Conservation (phyloP, 2,113 vertebrate species). For the Sapayoa aenigma region DNA sequence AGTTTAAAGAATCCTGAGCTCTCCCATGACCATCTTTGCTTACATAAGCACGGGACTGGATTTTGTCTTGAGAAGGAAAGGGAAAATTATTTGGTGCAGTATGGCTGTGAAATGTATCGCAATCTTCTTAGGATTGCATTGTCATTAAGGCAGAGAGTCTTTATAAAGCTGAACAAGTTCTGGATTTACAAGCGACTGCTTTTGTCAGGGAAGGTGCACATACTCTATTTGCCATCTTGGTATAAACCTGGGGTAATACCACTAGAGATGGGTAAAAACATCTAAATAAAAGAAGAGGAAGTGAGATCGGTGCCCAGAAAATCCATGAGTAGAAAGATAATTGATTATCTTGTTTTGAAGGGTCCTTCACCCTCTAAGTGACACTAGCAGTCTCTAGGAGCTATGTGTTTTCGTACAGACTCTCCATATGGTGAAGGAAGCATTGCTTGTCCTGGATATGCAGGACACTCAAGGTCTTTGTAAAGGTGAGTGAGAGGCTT, state of each 20-base stretch:
- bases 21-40: background rate
- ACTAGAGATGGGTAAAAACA: background rate
- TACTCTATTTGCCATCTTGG: background rate
- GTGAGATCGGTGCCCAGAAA: background rate
- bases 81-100: background rate
- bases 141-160: background rate
- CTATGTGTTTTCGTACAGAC: background rate
- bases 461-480: background rate
- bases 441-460: background rate
- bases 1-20: background rate
- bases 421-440: fast-evolving
- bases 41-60: background rate
- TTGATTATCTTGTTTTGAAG: background rate
- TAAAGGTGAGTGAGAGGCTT: background rate
- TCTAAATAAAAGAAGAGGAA: background rate
- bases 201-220: fast-evolving
- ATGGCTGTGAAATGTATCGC: background rate
- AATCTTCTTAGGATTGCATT: background rate
- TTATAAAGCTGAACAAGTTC: background rate
- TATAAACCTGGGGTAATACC: fast-evolving
- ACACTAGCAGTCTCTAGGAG: background rate
- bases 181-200: background rate
- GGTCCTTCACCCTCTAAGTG: background rate
- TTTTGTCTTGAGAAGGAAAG: background rate
- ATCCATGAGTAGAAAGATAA: background rate